Conservation (phyloP, 2,113 vertebrate genomes). For the Anarrhichthys ocellatus region DNA sequence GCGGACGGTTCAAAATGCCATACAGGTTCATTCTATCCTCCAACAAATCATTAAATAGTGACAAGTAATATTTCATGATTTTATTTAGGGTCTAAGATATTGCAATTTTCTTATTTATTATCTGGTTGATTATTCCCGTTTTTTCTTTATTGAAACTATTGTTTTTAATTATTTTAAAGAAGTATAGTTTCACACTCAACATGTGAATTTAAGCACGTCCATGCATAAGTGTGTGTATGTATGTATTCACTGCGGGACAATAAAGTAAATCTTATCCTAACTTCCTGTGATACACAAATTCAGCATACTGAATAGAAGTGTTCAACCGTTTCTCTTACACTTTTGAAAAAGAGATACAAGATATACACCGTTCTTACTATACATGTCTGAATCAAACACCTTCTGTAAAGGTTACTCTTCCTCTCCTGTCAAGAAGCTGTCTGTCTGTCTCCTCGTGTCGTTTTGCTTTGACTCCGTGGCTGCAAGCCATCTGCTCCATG, state of each 20-base stretch:
- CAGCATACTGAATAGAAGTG: not conserved
- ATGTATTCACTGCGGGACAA: not conserved
- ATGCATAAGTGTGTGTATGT: not conserved
- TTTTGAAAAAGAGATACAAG: not conserved
- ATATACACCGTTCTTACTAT: not conserved
- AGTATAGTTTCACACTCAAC: not conserved
- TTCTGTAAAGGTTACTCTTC: not conserved
- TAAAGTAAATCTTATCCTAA: not conserved
- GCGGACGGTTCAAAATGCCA: not conserved
- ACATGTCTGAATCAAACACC: not conserved
- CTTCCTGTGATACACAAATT: not conserved
- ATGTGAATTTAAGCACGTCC: not conserved
- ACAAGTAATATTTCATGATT: not conserved
- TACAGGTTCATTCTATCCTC: not conserved
- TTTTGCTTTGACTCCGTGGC: not conserved
- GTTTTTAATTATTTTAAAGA: not conserved
- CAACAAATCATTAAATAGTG: not conserved
- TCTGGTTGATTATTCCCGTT: not conserved
- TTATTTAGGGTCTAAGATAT: not conserved
- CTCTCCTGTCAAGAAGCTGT: not conserved
- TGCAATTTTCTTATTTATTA: not conserved
- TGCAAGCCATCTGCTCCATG: constrained; percentile 24
- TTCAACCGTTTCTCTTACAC: not conserved
- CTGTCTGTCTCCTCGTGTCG: not conserved
- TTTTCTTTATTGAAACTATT: not conserved